phyloP scores from a whole-genome alignment of 2,113 vertebrate genomes.

The Myocastor coypus region DNA sequence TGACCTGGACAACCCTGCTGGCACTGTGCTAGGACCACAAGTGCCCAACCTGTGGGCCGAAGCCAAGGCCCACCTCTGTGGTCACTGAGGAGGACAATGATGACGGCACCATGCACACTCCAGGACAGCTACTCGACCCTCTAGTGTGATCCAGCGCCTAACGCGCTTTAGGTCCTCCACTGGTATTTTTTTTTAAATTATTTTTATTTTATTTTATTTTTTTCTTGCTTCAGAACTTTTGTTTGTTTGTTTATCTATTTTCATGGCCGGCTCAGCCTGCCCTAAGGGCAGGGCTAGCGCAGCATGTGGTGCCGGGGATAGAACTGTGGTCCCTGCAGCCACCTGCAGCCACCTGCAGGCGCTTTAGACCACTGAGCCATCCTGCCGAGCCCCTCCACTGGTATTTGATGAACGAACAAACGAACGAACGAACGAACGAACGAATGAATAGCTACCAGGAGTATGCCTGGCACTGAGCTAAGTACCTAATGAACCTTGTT shows the following conservation, averaged over 20 bases:
- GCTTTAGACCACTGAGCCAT: no score
- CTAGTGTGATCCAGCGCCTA: background rate
- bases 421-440: background rate
- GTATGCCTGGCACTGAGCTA: background rate
- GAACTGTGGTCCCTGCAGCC: no score
- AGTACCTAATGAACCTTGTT: background rate
- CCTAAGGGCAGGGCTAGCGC: no score
- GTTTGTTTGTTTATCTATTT: no score
- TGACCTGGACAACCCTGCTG: background rate
- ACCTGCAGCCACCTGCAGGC: no score
- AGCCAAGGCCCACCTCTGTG: background rate
- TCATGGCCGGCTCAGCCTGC: no score
- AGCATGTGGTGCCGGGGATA: no score
- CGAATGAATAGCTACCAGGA: no score
- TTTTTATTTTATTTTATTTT: no score
- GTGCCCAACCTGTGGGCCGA: background rate
- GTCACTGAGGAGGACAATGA: background rate
- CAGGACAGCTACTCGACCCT: fast-evolving
- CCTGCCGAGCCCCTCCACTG: no score
- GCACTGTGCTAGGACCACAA: background rate
- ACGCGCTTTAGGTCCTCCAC: background rate
- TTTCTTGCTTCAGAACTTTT: no score
- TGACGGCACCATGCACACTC: fast-evolving
- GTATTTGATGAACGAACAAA: background rate
- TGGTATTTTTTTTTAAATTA: no score